A percentile compares a stretch with the other conserved stretches of the same genome.
Evolutionary conservation across 2,113 vertebrate genomes (phyloP).

Genomic region (Verasper variegatus): DNA sequence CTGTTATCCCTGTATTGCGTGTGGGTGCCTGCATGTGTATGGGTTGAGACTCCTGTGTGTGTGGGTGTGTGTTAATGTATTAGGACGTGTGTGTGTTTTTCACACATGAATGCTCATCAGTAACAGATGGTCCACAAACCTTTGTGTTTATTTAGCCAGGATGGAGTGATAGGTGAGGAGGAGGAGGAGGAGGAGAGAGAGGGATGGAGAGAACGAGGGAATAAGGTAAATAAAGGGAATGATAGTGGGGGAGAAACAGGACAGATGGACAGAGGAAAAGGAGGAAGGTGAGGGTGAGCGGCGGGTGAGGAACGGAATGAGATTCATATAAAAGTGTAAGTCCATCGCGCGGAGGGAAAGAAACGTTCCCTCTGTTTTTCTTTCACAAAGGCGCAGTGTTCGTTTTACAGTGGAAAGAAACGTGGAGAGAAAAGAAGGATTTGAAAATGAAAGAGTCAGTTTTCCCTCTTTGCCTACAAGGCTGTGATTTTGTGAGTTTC

Average conservation of each 20-base stretch:
- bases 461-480: constrained; percentile 43
- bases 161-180: constrained; percentile 55
- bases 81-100: constrained; percentile 28
- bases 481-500: constrained; percentile 51
- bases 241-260: constrained; percentile 25
- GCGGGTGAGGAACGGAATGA: background rate
- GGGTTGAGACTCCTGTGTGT: background rate
- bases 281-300: background rate
- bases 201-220: constrained; percentile 24
- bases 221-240: constrained; percentile 53
- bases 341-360: constrained; percentile 1
- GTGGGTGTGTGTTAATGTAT: background rate
- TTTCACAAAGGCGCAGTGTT: constrained; percentile 31
- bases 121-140: constrained; percentile 78
- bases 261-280: constrained; percentile 58
- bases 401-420: constrained; percentile 24
- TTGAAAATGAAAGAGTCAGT: constrained; percentile 37
- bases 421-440: background rate
- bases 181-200: constrained; percentile 31
- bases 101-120: constrained; percentile 62
- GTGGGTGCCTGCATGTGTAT: background rate
- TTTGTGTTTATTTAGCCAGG: constrained; percentile 72
- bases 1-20: background rate
- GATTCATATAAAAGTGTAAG: constrained; percentile 57
- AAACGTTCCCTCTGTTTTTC: constrained; percentile 5